Conservation (phyloP, 1,140 invertebrate genomes). For the Thalassaphorura encarpata region DNA sequence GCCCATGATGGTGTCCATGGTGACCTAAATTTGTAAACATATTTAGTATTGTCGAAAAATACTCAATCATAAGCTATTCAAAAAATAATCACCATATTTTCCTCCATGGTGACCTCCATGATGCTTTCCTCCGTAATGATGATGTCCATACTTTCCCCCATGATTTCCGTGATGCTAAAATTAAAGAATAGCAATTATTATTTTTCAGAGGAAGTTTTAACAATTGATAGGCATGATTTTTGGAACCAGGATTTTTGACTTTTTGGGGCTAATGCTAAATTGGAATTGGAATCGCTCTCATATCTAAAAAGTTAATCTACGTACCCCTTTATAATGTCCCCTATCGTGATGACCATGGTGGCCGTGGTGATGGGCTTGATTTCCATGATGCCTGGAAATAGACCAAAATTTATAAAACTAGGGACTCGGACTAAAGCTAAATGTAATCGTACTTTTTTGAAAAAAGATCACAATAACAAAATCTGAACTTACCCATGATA, state of each 20-base stretch:
- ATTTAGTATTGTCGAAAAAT: background rate
- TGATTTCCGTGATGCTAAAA: conserved; percentile 15
- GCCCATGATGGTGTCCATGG: conserved; percentile 19
- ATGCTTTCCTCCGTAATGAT: conserved; percentile 12
- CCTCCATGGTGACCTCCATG: conserved; percentile 6
- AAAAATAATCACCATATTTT: conserved; percentile 3
- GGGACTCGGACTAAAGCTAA: background rate
- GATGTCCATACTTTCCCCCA: conserved; percentile 12
- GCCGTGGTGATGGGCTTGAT: conserved; percentile 13
- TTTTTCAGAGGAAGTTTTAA: too few relatives aligned
- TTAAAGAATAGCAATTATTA: too few relatives aligned
- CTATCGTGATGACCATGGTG: conserved; percentile 10
- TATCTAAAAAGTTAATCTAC: too few relatives aligned
- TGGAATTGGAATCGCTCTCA: too few relatives aligned
- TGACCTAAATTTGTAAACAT: background rate
- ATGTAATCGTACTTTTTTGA: background rate
- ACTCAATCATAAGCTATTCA: background rate
- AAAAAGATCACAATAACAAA: background rate
- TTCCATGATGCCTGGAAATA: background rate
- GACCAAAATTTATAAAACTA: background rate
- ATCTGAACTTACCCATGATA: conserved; percentile 2
- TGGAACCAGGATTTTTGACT: too few relatives aligned
- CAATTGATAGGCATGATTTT: too few relatives aligned
- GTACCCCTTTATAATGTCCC: background rate
- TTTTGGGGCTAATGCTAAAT: too few relatives aligned